Evolutionary conservation across 2,888 invertebrate species (phyloP).

Genomic region (Pediacus dermestoides): DNA sequence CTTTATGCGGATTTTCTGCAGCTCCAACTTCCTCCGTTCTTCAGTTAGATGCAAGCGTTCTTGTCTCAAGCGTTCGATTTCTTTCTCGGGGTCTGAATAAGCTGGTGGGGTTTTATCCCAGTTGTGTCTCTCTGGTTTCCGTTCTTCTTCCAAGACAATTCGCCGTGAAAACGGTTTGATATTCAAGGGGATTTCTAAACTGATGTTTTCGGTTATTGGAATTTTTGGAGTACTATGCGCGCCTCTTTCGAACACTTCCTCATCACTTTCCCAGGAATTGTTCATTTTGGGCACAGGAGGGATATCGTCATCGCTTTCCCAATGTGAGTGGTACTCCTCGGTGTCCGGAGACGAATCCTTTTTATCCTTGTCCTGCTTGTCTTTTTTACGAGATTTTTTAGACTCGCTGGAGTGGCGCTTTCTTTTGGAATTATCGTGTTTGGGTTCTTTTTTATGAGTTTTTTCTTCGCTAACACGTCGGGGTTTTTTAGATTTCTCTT

Average conservation of each 20-base stretch:
- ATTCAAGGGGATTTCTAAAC: slow-evolving; percentile 35
- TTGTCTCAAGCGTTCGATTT: slow-evolving; percentile 22
- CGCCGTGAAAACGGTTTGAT: slow-evolving; percentile 30
- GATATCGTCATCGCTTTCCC: slow-evolving; percentile 32
- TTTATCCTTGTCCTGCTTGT: slow-evolving; percentile 12
- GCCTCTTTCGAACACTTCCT: slow-evolving; percentile 30
- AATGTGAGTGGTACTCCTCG: slow-evolving; percentile 30
- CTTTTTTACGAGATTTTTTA: slow-evolving; percentile 5
- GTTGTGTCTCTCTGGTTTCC: slow-evolving; percentile 4
- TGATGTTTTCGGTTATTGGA: slow-evolving; percentile 4
- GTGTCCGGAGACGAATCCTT: slow-evolving; percentile 26
- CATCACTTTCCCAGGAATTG: slow-evolving; percentile 40
- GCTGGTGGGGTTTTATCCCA: slow-evolving; percentile 14
- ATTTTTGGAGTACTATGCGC: slow-evolving; percentile 6
- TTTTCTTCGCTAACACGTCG: slow-evolving; percentile 29
- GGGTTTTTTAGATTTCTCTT: slow-evolving; percentile 16
- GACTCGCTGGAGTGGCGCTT: slow-evolving; percentile 7
- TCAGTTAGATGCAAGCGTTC: slow-evolving; percentile 22
- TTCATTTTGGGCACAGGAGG: slow-evolving; percentile 23
- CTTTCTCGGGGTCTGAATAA: slow-evolving; percentile 20
- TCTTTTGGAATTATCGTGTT: too few relatives aligned
- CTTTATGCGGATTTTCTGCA: slow-evolving; percentile 27
- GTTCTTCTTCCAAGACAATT: slow-evolving; percentile 11
- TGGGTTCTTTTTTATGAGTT: slow-evolving; percentile 12
- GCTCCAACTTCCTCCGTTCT: slow-evolving; percentile 24